Evolutionary conservation across 1,140 invertebrate genomes (phyloP), one percentile per base, ranked within the genome.

Genomic region (Drosophila nasuta): DNA sequence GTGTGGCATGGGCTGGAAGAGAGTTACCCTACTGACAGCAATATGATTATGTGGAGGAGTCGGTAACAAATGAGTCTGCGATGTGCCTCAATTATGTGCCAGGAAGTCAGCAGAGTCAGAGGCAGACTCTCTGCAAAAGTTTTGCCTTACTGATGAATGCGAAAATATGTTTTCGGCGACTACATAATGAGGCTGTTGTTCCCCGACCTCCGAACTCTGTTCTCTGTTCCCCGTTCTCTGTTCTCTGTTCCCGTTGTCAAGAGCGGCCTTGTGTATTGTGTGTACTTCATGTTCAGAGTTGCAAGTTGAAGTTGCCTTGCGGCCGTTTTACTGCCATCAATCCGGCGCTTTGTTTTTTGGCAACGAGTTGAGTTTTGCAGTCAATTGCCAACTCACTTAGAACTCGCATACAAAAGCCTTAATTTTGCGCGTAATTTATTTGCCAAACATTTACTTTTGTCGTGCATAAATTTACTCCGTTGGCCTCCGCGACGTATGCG

Each of bases 1-100:
- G 13, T 38, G 13, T 1, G 57, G 11, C 41, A 8, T 3, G 38
- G 25, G 4, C n/a, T 1, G 25, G 48, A 3, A 30, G 49, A 15
- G 35, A 57, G 33, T 57, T 57, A 57, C 48, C n/a, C n/a, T 17
- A 46, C 68, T 65, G 68, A 58, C 68, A 75, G 74, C 35, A 79
- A 62, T 81, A 78, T 77, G 77, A 77, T 81, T 80, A 72, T 72
- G 62, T 15, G 57, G 41, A 56, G 57, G 56, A 56, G 57, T 59
- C 60, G 66, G 57, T 75, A 83, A 88, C 87, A 89, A 88, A 88
- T 82, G 83, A 89, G 83, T 89, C 80, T 88, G 85, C 79, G 78
- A 81, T 86, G 82, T 86, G 82, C 82, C 70, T 87, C 82, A 86
- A 86, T 86, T 86, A 85, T 85, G 70, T 68, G 77, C 80, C 80